Evolutionary conservation across 2,797 vertebrate species (phyloP).

Genomic region (Ambastaia sidthimunki): DNA sequence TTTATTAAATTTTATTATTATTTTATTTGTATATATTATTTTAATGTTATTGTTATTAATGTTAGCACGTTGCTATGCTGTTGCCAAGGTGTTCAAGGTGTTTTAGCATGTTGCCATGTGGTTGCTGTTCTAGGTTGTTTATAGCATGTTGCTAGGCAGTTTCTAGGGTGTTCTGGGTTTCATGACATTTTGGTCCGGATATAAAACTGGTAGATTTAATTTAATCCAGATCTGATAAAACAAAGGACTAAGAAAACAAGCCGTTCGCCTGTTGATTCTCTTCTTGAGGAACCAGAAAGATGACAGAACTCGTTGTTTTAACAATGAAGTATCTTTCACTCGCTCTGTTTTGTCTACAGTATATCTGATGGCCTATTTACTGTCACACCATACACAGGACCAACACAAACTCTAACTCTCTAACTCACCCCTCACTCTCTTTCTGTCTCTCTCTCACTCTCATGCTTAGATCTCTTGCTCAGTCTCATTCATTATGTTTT

Average conservation of each 20-base stretch:
- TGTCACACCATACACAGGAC: background rate
- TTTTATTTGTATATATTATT: no score
- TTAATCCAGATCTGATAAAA: background rate
- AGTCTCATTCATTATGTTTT: background rate
- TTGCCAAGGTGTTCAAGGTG: no score
- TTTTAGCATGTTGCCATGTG: no score
- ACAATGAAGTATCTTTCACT: background rate
- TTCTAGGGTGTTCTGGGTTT: no score
- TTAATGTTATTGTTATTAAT: no score
- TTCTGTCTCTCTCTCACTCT: background rate
- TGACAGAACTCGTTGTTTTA: background rate
- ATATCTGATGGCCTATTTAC: slow-evolving; percentile 13
- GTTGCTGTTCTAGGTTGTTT: no score
- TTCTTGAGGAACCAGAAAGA: background rate
- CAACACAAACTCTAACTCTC: background rate
- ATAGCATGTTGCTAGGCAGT: no score
- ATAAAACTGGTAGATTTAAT: slow-evolving; percentile 3
- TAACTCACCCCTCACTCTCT: background rate
- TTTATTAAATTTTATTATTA: no score
- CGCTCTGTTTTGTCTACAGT: background rate
- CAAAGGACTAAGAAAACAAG: slow-evolving; percentile 9
- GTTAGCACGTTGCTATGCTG: no score
- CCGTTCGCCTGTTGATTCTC: background rate
- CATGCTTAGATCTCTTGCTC: background rate
- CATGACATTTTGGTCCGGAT: no score